Evolutionary conservation across 1,140 invertebrate genomes (phyloP).

Genomic region (Sycophaga agraensis): DNA sequence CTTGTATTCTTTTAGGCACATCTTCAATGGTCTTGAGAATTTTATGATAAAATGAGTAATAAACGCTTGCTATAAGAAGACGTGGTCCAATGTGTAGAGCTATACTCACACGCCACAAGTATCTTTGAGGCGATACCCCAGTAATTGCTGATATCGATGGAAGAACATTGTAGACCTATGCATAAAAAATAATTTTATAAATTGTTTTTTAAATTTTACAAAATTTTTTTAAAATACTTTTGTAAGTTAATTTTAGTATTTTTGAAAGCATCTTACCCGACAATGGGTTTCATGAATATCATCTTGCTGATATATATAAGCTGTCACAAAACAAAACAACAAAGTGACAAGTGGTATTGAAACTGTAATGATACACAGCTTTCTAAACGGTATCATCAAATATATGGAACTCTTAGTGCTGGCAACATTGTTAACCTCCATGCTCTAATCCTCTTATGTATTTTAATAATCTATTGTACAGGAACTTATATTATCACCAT

Average conservation of each 20-base stretch:
- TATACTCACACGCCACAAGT: conserved; percentile 89
- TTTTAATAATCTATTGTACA: conserved; percentile 2
- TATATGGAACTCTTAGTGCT: conserved; percentile 52
- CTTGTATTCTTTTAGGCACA: conserved; percentile 48
- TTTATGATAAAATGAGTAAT: conserved; percentile 77
- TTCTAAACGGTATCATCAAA: conserved; percentile 62
- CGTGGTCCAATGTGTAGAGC: conserved; percentile 87
- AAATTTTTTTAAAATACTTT: not conserved
- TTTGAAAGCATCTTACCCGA: conserved; percentile 65
- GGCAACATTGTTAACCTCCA: conserved; percentile 53
- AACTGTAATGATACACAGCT: conserved; percentile 77
- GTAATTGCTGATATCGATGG: conserved; percentile 91
- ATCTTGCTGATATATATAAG: conserved; percentile 85
- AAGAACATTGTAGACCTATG: conserved; percentile 85
- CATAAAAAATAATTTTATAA: conserved; percentile 19
- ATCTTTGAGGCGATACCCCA: conserved; percentile 86
- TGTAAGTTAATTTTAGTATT: not conserved
- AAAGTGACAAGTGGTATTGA: conserved; percentile 78
- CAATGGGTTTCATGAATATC: conserved; percentile 92
- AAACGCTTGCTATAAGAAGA: conserved; percentile 80
- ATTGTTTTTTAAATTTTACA: not conserved
- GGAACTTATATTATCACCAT: conserved; percentile 29
- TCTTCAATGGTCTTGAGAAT: conserved; percentile 65
- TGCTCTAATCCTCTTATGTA: conserved; percentile 31
- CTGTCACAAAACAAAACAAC: conserved; percentile 81